Conservation (phyloP, 2,797 vertebrate genomes). For the Myotis pilosus region DNA sequence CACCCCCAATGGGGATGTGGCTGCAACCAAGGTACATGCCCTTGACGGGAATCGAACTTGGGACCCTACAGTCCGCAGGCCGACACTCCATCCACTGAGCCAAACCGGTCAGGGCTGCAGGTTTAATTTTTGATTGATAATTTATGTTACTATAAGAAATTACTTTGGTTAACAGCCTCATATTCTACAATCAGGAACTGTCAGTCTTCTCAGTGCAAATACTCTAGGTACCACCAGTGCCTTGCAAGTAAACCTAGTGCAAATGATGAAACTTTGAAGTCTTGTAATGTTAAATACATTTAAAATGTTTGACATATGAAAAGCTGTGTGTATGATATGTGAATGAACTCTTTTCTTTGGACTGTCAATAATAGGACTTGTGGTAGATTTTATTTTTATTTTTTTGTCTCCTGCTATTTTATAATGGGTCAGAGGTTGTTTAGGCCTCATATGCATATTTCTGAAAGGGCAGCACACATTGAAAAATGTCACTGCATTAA, state of each 20-base stretch:
- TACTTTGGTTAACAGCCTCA: neutral
- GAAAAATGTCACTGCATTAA: slow-evolving; percentile 79
- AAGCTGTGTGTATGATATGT: neutral
- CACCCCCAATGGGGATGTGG: too few species aligned
- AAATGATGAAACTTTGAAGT: neutral
- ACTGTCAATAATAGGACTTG: neutral
- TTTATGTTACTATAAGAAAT: slow-evolving; percentile 12
- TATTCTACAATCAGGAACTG: neutral
- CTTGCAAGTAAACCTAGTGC: neutral
- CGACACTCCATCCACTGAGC: too few species aligned
- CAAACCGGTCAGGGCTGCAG: neutral
- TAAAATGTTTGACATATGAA: slow-evolving; percentile 35
- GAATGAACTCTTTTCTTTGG: slow-evolving; percentile 44
- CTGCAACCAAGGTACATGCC: too few species aligned
- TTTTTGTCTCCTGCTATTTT: slow-evolving; percentile 46
- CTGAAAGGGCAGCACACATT: slow-evolving; percentile 70
- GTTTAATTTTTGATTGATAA: slow-evolving; percentile 11
- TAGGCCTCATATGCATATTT: slow-evolving; percentile 68
- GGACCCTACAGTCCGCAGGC: too few species aligned
- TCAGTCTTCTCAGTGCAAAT: neutral
- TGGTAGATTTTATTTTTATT: neutral
- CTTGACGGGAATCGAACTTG: too few species aligned
- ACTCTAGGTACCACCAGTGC: neutral
- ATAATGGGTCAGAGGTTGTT: slow-evolving; percentile 71
- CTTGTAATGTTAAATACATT: neutral